phyloP scores from a whole-genome alignment of 92 coral and sea anemone species.

The Diadumene lineata region DNA sequence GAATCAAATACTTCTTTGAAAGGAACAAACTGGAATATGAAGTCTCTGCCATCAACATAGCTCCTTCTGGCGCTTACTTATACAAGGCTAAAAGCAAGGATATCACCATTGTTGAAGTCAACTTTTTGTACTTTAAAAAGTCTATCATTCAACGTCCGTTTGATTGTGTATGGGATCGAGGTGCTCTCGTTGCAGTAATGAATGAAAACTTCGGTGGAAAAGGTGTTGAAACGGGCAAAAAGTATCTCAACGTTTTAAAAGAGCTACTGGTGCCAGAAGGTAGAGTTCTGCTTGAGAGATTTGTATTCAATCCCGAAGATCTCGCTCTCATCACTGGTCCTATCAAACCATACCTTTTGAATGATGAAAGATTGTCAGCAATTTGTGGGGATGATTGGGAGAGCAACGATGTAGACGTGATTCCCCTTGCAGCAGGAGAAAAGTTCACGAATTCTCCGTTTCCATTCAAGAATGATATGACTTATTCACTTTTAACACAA shows the following conservation, averaged over 20 bases:
- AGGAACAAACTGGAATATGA: conserved; percentile 45
- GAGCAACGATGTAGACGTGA: background rate
- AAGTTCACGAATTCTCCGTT: background rate
- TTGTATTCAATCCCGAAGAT: conserved; percentile 30
- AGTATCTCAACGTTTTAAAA: conserved; percentile 36
- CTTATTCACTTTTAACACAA: background rate
- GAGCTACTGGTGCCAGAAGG: conserved; percentile 32
- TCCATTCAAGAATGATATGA: background rate
- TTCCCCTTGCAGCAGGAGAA: conserved; percentile 19
- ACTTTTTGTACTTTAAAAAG: conserved; percentile 40
- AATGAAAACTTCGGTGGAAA: conserved; percentile 15
- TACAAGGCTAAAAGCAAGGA: conserved; percentile 61
- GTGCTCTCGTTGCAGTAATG: conserved; percentile 41
- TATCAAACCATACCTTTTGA: conserved; percentile 29
- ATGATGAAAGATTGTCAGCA: conserved; percentile 25
- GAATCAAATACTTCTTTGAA: conserved; percentile 50
- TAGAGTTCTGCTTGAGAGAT: conserved; percentile 44
- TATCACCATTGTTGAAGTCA: conserved; percentile 50
- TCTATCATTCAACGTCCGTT: conserved; percentile 31
- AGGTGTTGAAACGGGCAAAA: conserved; percentile 21
- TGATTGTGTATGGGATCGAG: conserved; percentile 64
- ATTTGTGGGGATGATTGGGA: conserved; percentile 29
- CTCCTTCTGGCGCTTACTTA: conserved; percentile 61
- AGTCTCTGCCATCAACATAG: conserved; percentile 54
- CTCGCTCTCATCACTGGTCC: background rate